These are phyloP conservation scores for Anhinga anhinga DNA, from an alignment of 2,113 vertebrate genomes.

Conservation along the genomic window DNA sequence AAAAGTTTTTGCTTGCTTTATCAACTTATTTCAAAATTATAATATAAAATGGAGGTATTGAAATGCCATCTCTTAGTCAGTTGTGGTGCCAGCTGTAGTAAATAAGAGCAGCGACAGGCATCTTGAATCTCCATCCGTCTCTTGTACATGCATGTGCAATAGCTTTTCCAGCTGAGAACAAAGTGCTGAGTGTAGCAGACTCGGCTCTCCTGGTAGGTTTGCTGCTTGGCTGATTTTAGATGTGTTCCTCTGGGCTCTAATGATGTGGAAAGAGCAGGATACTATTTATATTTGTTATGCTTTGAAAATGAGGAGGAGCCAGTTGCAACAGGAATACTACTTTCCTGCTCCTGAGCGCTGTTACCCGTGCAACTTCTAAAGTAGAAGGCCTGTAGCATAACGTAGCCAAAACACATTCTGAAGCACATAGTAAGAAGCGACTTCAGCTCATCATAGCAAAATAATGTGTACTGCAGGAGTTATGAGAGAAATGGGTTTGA, in stretches of 20 bases:
- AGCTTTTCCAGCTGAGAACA: constrained; percentile 8
- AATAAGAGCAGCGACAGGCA: not conserved
- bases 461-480: not conserved
- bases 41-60: not conserved
- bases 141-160: not conserved
- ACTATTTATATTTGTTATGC: not conserved
- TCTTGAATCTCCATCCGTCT: not conserved
- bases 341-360: not conserved
- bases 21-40: not conserved
- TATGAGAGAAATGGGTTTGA: not conserved
- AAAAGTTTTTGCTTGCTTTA: not conserved
- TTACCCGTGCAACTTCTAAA: not conserved
- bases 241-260: not conserved
- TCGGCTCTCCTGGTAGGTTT: not conserved
- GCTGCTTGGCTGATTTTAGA: constrained; percentile 13
- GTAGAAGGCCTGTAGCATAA: not conserved
- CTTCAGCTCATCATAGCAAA: not conserved
- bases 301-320: not conserved
- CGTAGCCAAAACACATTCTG: not conserved
- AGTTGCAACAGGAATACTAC: not conserved
- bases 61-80: not conserved
- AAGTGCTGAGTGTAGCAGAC: not conserved
- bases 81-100: not conserved
- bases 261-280: not conserved
- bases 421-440: not conserved